These are phyloP conservation scores for Lepidochitona cinerea DNA, from an alignment of 2,888 invertebrate species.

Conservation along the genomic window DNA sequence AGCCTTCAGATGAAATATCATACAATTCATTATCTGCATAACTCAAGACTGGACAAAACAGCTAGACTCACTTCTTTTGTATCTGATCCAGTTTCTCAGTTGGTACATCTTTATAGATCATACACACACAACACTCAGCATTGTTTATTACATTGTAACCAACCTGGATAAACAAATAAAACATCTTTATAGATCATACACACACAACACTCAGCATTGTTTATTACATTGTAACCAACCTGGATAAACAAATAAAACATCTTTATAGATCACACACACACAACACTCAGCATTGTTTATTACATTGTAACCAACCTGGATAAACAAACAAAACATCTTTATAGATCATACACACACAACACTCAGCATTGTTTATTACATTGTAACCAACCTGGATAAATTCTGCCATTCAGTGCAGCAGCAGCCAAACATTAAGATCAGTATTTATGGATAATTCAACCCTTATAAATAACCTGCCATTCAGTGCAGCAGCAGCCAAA, in stretches of 20 bases:
- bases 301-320: constrained; percentile 79
- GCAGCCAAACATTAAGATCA: too few relatives aligned
- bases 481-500: too few relatives aligned
- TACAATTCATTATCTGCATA: too few relatives aligned
- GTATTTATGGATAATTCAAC: too few relatives aligned
- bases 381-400: constrained; percentile 78
- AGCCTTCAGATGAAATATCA: too few relatives aligned
- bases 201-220: constrained; percentile 81
- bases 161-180: constrained; percentile 74
- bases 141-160: constrained; percentile 81
- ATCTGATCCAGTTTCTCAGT: constrained; percentile 75
- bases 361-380: constrained; percentile 81
- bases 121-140: constrained; percentile 79
- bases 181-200: constrained; percentile 78
- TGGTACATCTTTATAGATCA: constrained; percentile 84
- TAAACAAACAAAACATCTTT: constrained; percentile 66
- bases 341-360: constrained; percentile 80
- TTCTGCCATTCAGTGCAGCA: too few relatives aligned
- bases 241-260: constrained; percentile 64
- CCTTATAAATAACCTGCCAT: too few relatives aligned
- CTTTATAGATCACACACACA: constrained; percentile 80
- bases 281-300: constrained; percentile 82
- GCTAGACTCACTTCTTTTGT: not conserved
- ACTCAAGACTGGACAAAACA: too few relatives aligned
- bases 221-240: constrained; percentile 80